Evolutionary conservation across 2,888 invertebrate genomes (phyloP), one percentile per base, ranked within the genome.

Genomic region (Trachelus troglodyta): DNA sequence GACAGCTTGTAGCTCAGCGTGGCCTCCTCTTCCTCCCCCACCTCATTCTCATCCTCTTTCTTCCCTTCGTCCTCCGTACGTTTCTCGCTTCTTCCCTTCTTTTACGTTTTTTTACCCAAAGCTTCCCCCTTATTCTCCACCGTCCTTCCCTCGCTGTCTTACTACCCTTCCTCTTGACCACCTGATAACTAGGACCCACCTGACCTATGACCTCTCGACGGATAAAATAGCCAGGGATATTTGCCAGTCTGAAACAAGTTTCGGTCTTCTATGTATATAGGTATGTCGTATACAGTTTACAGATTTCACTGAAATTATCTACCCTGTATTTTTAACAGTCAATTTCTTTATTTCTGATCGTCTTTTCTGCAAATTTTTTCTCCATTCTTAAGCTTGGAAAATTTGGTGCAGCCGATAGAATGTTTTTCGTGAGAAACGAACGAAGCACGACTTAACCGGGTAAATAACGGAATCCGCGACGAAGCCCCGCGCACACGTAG

Each of bases 1-100:
- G 88, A 88, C 87, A 88, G 88, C 89, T 89, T 90, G 90, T 90
- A 88, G 87, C 87, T 87, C 87, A 85, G 83, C 86, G 80, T 86
- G 85, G 83, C 81, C 84, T 83, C 86, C 78, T 69, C 73, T 73
- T 75, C 71, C 73, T 6, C 40, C 40, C 15, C 40, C 79, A 84
- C 83, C 82, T 84, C 84, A 79, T 34, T 69, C 77, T 78, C 76
- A 77, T 34, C 30, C 68, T 76, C 76, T 77, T 77, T 68, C 76
- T 71, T 76, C 74, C 77, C 76, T 77, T 76, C 77, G 69, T 71
- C 77, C 75, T 40, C 77, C 68, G 34, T 73, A 31, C 74, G 1
- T 34, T 71, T 79, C 33, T 30, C 23, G 12, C 34, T 34, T 74
- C 37, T 69, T 79, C 73, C 77, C 76, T 30, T 74, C 33, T n/a